These are phyloP conservation scores for Lacerta agilis DNA, from an alignment of 2,797 vertebrate species.

Conservation along the genomic window DNA sequence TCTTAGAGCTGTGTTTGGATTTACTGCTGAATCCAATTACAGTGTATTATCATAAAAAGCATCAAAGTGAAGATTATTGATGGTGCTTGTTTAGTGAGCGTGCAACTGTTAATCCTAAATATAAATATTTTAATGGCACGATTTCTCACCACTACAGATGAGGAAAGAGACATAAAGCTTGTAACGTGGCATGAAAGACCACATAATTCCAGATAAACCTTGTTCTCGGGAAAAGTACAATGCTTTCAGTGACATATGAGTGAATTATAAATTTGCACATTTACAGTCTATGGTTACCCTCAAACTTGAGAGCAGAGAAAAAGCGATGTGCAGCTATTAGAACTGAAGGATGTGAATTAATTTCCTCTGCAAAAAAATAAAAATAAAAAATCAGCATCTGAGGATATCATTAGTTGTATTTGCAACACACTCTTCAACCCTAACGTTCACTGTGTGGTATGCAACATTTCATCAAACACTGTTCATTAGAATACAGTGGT, in stretches of 20 bases:
- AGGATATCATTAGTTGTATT: not conserved
- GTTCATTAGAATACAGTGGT: too few species aligned
- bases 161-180: slow-evolving; percentile 57
- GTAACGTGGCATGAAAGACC: slow-evolving; percentile 47
- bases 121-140: slow-evolving; percentile 72
- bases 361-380: not conserved
- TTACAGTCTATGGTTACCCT: not conserved
- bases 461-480: too few species aligned
- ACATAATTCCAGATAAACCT: slow-evolving; percentile 38
- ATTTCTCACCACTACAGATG: slow-evolving; percentile 65
- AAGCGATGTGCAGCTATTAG: not conserved
- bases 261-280: slow-evolving; percentile 29
- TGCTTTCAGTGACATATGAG: not conserved
- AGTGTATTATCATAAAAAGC: slow-evolving; percentile 77
- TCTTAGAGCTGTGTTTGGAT: slow-evolving; percentile 75
- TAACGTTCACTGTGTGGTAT: too few species aligned
- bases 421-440: too few species aligned
- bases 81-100: slow-evolving; percentile 67
- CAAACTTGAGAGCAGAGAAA: not conserved
- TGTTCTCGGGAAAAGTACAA: not conserved
- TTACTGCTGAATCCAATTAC: slow-evolving; percentile 78
- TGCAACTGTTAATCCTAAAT: slow-evolving; percentile 73
- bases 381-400: not conserved
- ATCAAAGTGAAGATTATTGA: slow-evolving; percentile 79
- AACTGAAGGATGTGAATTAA: not conserved